Evolutionary conservation across 2,797 vertebrate genomes (phyloP), one percentile per base, ranked within the genome.

Genomic region (Coccyzus lansbergi): DNA sequence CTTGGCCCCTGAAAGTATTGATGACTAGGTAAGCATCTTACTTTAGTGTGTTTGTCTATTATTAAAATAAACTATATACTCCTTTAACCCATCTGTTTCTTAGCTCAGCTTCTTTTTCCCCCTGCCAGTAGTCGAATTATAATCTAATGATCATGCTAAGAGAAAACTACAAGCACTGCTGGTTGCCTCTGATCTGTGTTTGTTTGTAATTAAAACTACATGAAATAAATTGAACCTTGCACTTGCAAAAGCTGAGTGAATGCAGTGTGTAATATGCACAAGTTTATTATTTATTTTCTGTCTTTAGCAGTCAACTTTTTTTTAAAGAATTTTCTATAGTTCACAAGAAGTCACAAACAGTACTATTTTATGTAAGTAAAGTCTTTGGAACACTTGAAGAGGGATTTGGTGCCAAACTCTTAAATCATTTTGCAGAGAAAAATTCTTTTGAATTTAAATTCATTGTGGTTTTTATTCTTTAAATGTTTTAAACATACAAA

Each of bases 231-330:
- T 70, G 49, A 92, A 68, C 49, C 58, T 58, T 60, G 21, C 63
- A 62, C 26, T 76, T 51, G 65, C 83, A 70, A 82, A 95, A 56
- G 22, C 24, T 24, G 52, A 69, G 62, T 10, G 18, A 70, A 77
- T 80, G 7, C 25, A 49, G 33, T 42, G 81, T 68, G 72, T 88
- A 90, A 59, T 74, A 95, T 52, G 44, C 75, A 92, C 93, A 88
- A 87, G 64, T 76, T 96, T 95, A 84, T 92, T 92, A 62, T 83
- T 95, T 86, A 77, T 93, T 78, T 93, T 78, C 56, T 67, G 62
- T 52, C 74, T 92, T 92, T 75, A 29, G 65, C 58, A 85, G 69
- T 31, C 24, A 72, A 75, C 40, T 75, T 74, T 71, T 58, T 75
- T 74, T 71, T 58, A 71, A 77, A 85, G 83, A 53, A 84, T 55